A percentile compares a stretch with the other conserved stretches of the same genome.
Conservation (phyloP, 2,888 invertebrate species). For the Chirona hameri region DNA sequence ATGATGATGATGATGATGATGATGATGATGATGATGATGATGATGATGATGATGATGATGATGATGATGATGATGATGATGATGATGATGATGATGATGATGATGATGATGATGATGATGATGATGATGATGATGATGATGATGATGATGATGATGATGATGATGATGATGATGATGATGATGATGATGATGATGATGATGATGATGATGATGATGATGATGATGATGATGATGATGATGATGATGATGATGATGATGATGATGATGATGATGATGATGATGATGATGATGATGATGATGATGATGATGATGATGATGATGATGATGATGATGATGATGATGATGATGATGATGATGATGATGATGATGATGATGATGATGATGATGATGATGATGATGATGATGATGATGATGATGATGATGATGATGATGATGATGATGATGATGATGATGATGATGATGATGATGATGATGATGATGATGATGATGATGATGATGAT, state of each 20-base stretch:
- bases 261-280: slow-evolving; percentile 22
- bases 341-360: slow-evolving; percentile 11
- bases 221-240: slow-evolving; percentile 22
- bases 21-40: slow-evolving; percentile 22
- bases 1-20: slow-evolving; percentile 22
- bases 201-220: slow-evolving; percentile 22
- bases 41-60: slow-evolving; percentile 22
- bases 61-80: slow-evolving; percentile 22
- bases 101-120: slow-evolving; percentile 22
- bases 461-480: too few species aligned
- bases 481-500: not conserved
- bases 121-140: slow-evolving; percentile 22
- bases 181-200: slow-evolving; percentile 22
- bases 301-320: slow-evolving; percentile 22
- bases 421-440: not conserved
- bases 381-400: not conserved
- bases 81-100: slow-evolving; percentile 22
- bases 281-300: slow-evolving; percentile 22
- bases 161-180: slow-evolving; percentile 22
- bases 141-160: slow-evolving; percentile 22
- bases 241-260: slow-evolving; percentile 22
- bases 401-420: not conserved
- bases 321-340: slow-evolving; percentile 22
- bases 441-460: slow-evolving; percentile 22
- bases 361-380: slow-evolving; percentile 22